Conservation (phyloP, 2,888 invertebrate species). For the Phanerotoma sp. region DNA sequence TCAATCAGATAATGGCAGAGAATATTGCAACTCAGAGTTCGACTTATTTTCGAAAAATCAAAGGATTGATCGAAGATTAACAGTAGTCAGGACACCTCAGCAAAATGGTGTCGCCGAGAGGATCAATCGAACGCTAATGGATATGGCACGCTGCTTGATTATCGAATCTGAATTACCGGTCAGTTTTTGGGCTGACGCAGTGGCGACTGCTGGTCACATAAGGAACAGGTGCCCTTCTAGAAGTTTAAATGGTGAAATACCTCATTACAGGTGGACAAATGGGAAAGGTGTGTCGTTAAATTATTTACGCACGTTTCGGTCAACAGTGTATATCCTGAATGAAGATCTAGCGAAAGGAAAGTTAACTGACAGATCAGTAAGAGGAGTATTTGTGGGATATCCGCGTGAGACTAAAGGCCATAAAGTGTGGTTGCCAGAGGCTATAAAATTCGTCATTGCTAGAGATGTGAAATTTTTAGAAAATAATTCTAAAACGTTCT, state of each 20-base stretch:
- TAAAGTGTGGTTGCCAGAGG: slow-evolving; percentile 19
- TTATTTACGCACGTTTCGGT: slow-evolving; percentile 6
- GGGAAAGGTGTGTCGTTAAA: neutral
- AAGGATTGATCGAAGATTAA: slow-evolving; percentile 25
- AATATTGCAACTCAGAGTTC: slow-evolving; percentile 3
- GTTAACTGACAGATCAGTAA: slow-evolving; percentile 14
- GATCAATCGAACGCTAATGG: slow-evolving; percentile 34
- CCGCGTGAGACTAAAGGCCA: slow-evolving; percentile 20
- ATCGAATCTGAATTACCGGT: slow-evolving; percentile 32
- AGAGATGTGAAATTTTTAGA: slow-evolving; percentile 20
- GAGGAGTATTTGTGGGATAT: slow-evolving; percentile 28
- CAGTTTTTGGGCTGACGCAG: slow-evolving; percentile 39
- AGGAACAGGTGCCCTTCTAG: slow-evolving; percentile 30
- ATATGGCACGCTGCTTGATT: slow-evolving; percentile 37
- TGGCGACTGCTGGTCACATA: slow-evolving; percentile 31
- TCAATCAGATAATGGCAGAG: slow-evolving; percentile 9
- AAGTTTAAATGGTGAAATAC: slow-evolving; percentile 22
- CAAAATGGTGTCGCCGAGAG: slow-evolving; percentile 36
- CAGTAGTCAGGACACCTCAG: slow-evolving; percentile 25
- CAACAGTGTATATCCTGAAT: slow-evolving; percentile 10
- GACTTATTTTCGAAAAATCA: slow-evolving; percentile 16
- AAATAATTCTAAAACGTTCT: neutral
- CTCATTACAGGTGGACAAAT: slow-evolving; percentile 4
- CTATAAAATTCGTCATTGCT: slow-evolving; percentile 3
- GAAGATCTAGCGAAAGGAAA: slow-evolving; percentile 18